phyloP scores from a whole-genome alignment of 1,140 invertebrate genomes.

The Acromyrmex heyeri region DNA sequence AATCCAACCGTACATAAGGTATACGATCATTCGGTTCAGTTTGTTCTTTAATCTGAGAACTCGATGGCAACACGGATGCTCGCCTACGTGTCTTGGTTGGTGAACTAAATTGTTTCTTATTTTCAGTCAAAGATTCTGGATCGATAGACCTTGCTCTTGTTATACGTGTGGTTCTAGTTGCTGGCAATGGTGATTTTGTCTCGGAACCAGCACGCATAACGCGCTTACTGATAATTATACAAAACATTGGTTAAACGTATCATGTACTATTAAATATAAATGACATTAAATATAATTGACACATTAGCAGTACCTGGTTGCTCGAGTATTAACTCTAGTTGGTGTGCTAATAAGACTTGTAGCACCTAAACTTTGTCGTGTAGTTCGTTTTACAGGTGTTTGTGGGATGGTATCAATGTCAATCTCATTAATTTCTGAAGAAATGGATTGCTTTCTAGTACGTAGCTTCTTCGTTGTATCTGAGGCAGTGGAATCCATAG shows the following conservation, averaged over 20 bases:
- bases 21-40: slow-evolving; percentile 48
- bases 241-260: background rate
- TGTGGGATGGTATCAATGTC: slow-evolving; percentile 58
- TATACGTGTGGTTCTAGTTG: slow-evolving; percentile 68
- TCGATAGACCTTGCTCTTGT: slow-evolving; percentile 80
- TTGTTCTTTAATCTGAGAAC: slow-evolving; percentile 75
- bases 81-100: slow-evolving; percentile 68
- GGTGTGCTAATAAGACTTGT: slow-evolving; percentile 26
- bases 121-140: slow-evolving; percentile 49
- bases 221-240: slow-evolving; percentile 63
- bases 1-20: slow-evolving; percentile 52
- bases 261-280: background rate
- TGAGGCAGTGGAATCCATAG: slow-evolving; percentile 40
- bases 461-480: slow-evolving; percentile 66
- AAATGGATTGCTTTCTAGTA: slow-evolving; percentile 71
- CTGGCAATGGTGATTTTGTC: slow-evolving; percentile 64
- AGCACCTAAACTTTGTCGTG: slow-evolving; percentile 49
- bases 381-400: slow-evolving; percentile 60
- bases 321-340: slow-evolving; percentile 55
- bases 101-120: slow-evolving; percentile 46
- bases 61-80: slow-evolving; percentile 64
- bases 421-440: slow-evolving; percentile 73
- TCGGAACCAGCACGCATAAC: slow-evolving; percentile 79
- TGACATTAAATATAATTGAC: too few relatives aligned
- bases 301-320: slow-evolving; percentile 56